Evolutionary conservation across 2,797 vertebrate species (phyloP).

Genomic region (Lacerta bilineata): DNA sequence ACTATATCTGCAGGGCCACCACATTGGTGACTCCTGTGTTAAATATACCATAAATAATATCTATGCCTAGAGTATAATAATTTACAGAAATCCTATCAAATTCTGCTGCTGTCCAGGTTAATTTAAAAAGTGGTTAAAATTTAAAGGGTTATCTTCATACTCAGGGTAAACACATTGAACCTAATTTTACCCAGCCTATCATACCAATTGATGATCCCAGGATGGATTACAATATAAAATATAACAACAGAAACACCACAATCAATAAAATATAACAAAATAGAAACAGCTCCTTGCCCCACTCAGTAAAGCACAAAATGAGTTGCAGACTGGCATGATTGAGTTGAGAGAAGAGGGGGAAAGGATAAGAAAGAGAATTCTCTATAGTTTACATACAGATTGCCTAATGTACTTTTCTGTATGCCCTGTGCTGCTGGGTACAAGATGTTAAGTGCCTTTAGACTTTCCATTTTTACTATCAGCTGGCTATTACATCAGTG

Average conservation of each 20-base stretch:
- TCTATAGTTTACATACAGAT: too few relatives aligned
- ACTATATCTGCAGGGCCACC: too few relatives aligned
- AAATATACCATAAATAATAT: constrained; percentile 42
- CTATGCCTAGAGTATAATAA: background rate
- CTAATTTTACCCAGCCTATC: background rate
- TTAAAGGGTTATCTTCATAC: background rate
- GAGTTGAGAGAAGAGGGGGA: background rate
- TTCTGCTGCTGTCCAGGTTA: background rate
- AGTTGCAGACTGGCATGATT: background rate
- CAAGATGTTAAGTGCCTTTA: background rate
- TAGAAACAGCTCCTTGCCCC: background rate
- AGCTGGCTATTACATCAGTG: background rate
- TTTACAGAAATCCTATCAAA: constrained; percentile 25
- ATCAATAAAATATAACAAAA: too few relatives aligned
- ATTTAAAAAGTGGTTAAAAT: background rate
- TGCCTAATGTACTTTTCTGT: background rate
- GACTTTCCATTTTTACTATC: background rate
- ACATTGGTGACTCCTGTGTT: background rate
- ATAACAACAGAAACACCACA: too few relatives aligned
- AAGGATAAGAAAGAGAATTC: background rate
- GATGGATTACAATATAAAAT: too few relatives aligned
- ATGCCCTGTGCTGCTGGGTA: background rate
- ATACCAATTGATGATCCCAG: too few relatives aligned
- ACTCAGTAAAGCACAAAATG: background rate
- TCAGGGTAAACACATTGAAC: background rate